Conservation (phyloP, 2,888 invertebrate species). For the Pyrgus malvae region DNA sequence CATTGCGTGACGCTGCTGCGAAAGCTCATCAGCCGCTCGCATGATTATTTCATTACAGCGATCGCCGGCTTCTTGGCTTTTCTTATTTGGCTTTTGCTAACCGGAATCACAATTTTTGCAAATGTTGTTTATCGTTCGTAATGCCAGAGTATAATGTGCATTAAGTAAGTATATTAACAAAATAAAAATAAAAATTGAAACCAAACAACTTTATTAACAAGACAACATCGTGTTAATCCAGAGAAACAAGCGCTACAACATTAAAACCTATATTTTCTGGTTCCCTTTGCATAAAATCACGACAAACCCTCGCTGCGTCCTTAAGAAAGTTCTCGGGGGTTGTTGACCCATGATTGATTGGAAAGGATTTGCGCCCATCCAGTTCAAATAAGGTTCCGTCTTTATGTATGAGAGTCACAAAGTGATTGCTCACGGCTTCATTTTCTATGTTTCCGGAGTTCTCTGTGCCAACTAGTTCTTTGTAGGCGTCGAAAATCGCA, state of each 20-base stretch:
- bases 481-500: conserved; percentile 89
- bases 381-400: conserved; percentile 92
- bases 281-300: conserved; percentile 91
- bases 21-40: conserved; percentile 43
- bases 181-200: neutral
- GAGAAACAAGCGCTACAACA: conserved; percentile 89
- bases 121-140: neutral
- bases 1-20: conserved; percentile 54
- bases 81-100: neutral
- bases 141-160: neutral
- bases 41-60: conserved; percentile 44
- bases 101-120: neutral
- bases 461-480: conserved; percentile 87
- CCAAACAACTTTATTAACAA: neutral
- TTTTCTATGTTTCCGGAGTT: conserved; percentile 67
- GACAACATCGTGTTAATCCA: conserved; percentile 44
- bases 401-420: conserved; percentile 92
- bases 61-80: neutral
- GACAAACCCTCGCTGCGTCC: conserved; percentile 92
- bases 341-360: conserved; percentile 91
- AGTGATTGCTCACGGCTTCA: conserved; percentile 89
- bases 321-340: conserved; percentile 87
- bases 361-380: conserved; percentile 84
- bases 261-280: conserved; percentile 94
- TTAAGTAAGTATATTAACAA: neutral